These are phyloP conservation scores for Leucosticte australis DNA, from an alignment of 2,113 vertebrate species.

Conservation along the genomic window DNA sequence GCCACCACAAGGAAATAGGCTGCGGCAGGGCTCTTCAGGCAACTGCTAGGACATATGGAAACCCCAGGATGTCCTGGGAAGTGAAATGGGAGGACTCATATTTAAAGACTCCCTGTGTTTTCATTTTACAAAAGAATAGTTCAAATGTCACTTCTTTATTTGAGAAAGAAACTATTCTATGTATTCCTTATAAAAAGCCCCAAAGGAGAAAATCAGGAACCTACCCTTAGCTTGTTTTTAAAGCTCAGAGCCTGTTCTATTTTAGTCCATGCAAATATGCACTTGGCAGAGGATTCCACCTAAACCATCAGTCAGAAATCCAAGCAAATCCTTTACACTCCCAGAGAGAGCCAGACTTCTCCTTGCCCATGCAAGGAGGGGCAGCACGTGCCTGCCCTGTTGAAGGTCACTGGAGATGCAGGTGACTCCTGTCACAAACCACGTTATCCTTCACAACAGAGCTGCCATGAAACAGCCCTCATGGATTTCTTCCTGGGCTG, in stretches of 20 bases:
- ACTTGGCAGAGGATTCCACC: neutral
- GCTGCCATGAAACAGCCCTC: neutral
- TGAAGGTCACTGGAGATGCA: neutral
- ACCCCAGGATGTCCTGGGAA: neutral
- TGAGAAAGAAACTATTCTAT: neutral
- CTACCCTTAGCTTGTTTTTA: neutral
- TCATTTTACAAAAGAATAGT: neutral
- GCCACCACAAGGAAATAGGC: neutral
- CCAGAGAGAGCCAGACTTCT: neutral
- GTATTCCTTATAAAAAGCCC: neutral
- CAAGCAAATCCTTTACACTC: neutral
- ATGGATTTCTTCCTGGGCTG: accelerated
- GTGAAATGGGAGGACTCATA: neutral
- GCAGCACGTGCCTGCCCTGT: neutral
- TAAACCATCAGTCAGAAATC: neutral
- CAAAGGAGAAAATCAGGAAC: neutral
- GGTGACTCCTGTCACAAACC: neutral
- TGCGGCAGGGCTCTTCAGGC: neutral
- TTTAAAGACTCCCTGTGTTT: neutral
- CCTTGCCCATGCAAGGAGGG: neutral
- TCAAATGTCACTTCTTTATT: neutral
- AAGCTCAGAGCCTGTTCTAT: neutral
- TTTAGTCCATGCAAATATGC: neutral
- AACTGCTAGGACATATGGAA: neutral
- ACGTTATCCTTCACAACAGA: accelerated